Base-by-base conservation (phyloP, 2,888 invertebrate species). In the Cheilosia scutellata region DNA sequence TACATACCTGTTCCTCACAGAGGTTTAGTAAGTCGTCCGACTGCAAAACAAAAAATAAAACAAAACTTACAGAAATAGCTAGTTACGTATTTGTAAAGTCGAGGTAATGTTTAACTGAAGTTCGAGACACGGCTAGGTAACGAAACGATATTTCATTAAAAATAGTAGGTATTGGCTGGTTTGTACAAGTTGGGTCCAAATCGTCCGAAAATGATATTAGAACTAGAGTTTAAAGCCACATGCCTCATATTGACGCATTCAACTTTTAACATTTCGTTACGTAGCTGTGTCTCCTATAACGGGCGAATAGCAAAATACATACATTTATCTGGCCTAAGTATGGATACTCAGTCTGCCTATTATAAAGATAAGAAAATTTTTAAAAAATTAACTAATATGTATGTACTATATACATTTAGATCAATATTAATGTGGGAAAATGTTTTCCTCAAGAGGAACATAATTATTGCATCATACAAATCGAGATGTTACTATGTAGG, bases 1-100 rank as follows among this genome's bases (percentile, higher is more conserved):
- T 29, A 79, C 79, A 74, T 49, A 79, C 79, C 4, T 37, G 51
- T 74, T 79, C 79, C 25, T 9, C 44, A 16, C 11, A 31, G 29
- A 68, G 33, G 9, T 42, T 44, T 37, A 79, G 9, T 47, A 80
- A 55, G 31, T 80, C 80, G 9, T 80, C 75, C 20, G 62, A 16
- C 80, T 80, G 33, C 2, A 78, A 71, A 2, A 33, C 13, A 71
- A 33, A 27, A 47, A 13, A 27, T 11, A 11, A 4, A 11, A 51
- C 9, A 13, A 27, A 51, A 13, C 4, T 29, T 1, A 51, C 5
- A 27, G 25, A 20, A 4, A n/a, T 29, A n/a, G 33, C 27, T 57
- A 11, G 27, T 44, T 2, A n/a, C 13, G 25, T 11, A 2, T 20
- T 5, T 9, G 13, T 4, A 20, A 20, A 20, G 20, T 20, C 20